Evolutionary conservation across 2,113 vertebrate genomes (phyloP).

Genomic region (Motacilla tschutschensis): DNA sequence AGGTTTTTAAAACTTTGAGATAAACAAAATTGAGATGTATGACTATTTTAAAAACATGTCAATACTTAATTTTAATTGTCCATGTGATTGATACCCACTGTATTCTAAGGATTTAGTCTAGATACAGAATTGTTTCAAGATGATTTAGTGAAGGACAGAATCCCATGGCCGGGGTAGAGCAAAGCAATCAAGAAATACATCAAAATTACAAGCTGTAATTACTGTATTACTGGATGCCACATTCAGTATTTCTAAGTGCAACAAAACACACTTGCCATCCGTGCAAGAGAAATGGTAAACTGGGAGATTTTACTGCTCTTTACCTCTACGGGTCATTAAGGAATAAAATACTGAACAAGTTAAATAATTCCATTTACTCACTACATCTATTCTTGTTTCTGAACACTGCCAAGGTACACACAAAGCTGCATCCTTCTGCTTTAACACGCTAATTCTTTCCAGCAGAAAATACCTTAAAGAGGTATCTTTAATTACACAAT

Average conservation of each 20-base stretch:
- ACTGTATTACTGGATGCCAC: neutral
- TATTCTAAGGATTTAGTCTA: neutral
- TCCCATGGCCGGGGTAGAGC: neutral
- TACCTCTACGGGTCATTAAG: neutral
- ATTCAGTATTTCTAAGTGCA: neutral
- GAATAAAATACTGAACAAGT: neutral
- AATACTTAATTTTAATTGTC: conserved; percentile 45
- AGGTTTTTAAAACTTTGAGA: conserved; percentile 71
- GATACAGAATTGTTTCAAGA: conserved; percentile 14
- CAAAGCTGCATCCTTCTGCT: neutral
- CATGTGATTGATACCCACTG: neutral
- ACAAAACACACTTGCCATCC: neutral
- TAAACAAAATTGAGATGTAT: conserved; percentile 68
- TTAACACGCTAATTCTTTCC: neutral
- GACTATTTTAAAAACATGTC: conserved; percentile 53
- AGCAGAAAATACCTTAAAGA: neutral
- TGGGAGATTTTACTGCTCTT: neutral
- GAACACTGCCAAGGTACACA: neutral
- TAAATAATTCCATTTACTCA: neutral
- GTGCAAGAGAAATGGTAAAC: neutral
- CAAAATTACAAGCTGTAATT: neutral
- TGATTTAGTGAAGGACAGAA: neutral
- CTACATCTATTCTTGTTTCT: neutral
- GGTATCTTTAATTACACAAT: neutral
- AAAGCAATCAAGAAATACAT: neutral